phyloP scores from a whole-genome alignment of 2,888 invertebrate genomes.

The Lacanobia oleracea region DNA sequence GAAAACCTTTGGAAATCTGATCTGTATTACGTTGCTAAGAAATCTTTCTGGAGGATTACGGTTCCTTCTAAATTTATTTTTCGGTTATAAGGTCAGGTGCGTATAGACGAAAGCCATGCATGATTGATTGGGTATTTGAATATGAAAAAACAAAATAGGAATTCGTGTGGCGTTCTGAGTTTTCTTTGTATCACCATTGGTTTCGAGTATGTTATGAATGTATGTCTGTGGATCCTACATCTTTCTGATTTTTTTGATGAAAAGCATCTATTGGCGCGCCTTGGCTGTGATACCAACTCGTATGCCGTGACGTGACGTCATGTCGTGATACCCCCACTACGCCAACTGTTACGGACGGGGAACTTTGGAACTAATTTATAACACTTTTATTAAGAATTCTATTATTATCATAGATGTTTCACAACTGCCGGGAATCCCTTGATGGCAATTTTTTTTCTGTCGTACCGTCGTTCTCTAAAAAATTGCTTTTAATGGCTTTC shows the following conservation, averaged over 20 bases:
- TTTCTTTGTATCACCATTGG: background rate
- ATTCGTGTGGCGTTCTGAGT: background rate
- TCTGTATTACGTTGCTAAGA: slow-evolving; percentile 24
- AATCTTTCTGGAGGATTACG: slow-evolving; percentile 10
- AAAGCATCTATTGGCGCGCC: no score
- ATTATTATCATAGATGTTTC: no score
- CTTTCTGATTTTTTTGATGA: background rate
- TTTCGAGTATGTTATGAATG: background rate
- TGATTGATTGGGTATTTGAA: slow-evolving; percentile 20
- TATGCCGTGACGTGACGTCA: no score
- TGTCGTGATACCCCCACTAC: no score
- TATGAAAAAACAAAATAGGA: background rate
- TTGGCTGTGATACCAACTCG: no score
- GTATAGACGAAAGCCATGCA: slow-evolving; percentile 7
- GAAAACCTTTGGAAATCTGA: slow-evolving; percentile 38
- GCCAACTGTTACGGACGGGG: no score
- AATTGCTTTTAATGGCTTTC: no score
- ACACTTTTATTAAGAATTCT: no score
- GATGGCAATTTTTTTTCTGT: no score
- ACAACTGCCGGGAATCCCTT: no score
- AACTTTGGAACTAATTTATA: no score
- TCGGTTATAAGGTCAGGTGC: slow-evolving; percentile 22
- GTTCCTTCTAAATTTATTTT: slow-evolving; percentile 1
- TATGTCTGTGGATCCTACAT: background rate
- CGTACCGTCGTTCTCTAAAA: no score